Evolutionary conservation across 2,113 vertebrate genomes (phyloP).

Genomic region (Gnathonemus echidnorhynchus): DNA sequence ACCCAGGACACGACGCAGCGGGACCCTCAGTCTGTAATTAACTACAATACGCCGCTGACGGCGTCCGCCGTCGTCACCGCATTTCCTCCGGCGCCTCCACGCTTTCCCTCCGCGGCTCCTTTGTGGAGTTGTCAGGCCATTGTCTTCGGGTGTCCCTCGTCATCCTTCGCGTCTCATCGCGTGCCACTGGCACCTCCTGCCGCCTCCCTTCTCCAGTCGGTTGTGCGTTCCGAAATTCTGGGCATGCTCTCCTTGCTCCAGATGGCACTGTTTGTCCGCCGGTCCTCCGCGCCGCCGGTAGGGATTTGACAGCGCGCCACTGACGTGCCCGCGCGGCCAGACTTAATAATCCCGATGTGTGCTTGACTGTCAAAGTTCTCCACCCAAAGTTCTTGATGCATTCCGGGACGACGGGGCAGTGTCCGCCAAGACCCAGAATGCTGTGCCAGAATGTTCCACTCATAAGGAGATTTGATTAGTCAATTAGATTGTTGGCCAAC

Average conservation of each 20-base stretch:
- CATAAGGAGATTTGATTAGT: not conserved
- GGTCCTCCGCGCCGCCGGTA: not conserved
- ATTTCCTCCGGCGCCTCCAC: not conserved
- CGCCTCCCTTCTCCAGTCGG: not conserved
- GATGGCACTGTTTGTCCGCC: not conserved
- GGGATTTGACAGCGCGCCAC: not conserved
- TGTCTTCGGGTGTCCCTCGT: not conserved
- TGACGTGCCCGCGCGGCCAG: not conserved
- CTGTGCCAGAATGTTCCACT: not conserved
- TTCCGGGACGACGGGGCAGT: not conserved
- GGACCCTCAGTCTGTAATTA: not conserved
- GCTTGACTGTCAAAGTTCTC: not conserved
- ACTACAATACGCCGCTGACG: not conserved
- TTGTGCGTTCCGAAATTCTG: not conserved
- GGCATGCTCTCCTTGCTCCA: constrained; percentile 5
- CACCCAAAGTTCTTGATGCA: not conserved
- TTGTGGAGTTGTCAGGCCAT: constrained; percentile 1
- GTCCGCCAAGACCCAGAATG: not conserved
- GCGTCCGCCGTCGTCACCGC: not conserved
- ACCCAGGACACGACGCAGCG: not conserved
- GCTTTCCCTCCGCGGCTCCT: not conserved
- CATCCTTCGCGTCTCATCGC: not conserved
- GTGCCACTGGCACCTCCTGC: not conserved
- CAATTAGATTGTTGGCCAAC: not conserved
- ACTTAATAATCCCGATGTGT: not conserved